Evolutionary conservation across 1,140 invertebrate species (phyloP), one percentile per base, ranked within the genome.

Genomic region (Gyrodactylus salaris): DNA sequence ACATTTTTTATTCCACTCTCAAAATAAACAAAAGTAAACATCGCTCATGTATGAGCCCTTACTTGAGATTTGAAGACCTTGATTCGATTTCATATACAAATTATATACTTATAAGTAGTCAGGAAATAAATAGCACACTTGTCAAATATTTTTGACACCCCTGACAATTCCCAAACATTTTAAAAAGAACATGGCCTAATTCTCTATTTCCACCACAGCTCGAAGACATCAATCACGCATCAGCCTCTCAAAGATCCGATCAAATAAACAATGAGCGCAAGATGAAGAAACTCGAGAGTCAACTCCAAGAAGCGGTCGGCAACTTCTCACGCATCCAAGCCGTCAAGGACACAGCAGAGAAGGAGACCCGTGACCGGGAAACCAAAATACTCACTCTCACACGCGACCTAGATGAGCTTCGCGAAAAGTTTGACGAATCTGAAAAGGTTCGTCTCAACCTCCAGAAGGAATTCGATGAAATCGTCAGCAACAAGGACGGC

Each of bases 251-350:
- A 34, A 68, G 26, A 68, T 26, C 23, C 20, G 72, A 73, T 23
- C 72, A 68, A 69, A 23, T 26, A 23, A n/a, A 73, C 20, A 68
- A 24, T 23, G 72, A 73, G 20, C 25, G 72, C 25, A 73, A 73
- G 26, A 20, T 68, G 21, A 73, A 73, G 68, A 73, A 73, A 73
- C n/a, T 73, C 21, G 72, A 73, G 23, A 23, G n/a, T 22, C 72
- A 69, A 69, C 22, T 69, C 26, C 23, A 69, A 23, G 72, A 73
- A 25, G 23, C 26, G 2, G 2, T 68, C 22, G 68, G 68, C 26
- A 23, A 23, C 2, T 23, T 25, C 25, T 23, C 21, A 20, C 21
- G 26, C 25, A 23, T 25, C 25, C 26, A 25, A 24, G 25, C 72
- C 68, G 72, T 26, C n/a, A 73, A 73, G 26, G 72, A 73, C 2